Percentiles rank a stretch among this genome's conserved stretches.
Conservation (phyloP, 2,888 invertebrate genomes). For the Aporophyla lueneburgensis region DNA sequence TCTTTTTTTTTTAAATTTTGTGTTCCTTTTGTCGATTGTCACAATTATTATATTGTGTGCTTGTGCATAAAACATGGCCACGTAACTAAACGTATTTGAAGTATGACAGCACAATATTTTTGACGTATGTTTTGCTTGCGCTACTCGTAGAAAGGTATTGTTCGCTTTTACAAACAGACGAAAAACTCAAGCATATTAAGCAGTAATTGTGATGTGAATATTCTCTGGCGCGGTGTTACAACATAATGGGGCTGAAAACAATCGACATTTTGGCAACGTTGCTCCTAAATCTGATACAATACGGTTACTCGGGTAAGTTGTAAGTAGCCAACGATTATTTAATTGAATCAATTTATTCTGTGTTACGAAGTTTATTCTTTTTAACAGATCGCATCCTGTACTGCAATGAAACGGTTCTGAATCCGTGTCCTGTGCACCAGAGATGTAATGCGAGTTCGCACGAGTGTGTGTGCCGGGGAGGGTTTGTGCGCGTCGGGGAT, state of each 20-base stretch:
- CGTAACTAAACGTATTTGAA: slow-evolving; percentile 58
- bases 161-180: slow-evolving; percentile 72
- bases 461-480: slow-evolving; percentile 79
- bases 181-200: slow-evolving; percentile 67
- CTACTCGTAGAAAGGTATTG: slow-evolving; percentile 71
- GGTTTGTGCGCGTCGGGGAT: slow-evolving; percentile 76
- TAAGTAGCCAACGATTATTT: slow-evolving; percentile 85
- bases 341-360: slow-evolving; percentile 89
- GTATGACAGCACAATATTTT: slow-evolving; percentile 63
- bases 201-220: slow-evolving; percentile 82
- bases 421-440: slow-evolving; percentile 79
- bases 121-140: slow-evolving; percentile 81
- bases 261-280: slow-evolving; percentile 79
- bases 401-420: slow-evolving; percentile 81
- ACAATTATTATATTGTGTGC: neutral
- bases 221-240: slow-evolving; percentile 53
- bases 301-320: slow-evolving; percentile 85
- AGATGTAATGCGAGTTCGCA: slow-evolving; percentile 76
- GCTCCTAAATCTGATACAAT: slow-evolving; percentile 81
- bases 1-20: no score
- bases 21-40: neutral
- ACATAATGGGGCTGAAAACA: slow-evolving; percentile 79
- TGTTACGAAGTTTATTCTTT: slow-evolving; percentile 85
- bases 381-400: slow-evolving; percentile 89
- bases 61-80: neutral